A percentile compares a stretch with the other conserved stretches of the same genome.
Conservation (phyloP, 2,888 invertebrate species). For the Brachyptera risi region DNA sequence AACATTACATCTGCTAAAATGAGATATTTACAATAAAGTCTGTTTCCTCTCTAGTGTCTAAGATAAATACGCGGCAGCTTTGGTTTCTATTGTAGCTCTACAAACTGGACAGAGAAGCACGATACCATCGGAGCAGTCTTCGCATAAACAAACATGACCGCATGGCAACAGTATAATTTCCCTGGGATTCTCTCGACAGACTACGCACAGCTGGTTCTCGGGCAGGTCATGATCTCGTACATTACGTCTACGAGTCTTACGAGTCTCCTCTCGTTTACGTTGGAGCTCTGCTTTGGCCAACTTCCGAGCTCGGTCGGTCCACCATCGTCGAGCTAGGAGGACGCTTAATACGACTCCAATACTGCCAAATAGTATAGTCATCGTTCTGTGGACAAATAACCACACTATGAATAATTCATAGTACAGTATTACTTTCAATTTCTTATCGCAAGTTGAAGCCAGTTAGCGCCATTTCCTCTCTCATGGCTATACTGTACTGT, state of each 20-base stretch:
- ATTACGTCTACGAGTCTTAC: slow-evolving; percentile 43
- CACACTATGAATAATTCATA: no score
- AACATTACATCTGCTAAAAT: no score
- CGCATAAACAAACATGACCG: slow-evolving; percentile 86
- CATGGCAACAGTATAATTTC: slow-evolving; percentile 86
- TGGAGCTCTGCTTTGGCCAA: slow-evolving; percentile 55
- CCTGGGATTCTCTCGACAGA: slow-evolving; percentile 80
- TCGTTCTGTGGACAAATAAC: slow-evolving; percentile 45
- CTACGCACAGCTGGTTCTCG: slow-evolving; percentile 70
- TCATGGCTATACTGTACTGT: no score
- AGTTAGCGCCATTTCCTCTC: no score
- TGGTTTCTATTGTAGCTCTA: slow-evolving; percentile 61
- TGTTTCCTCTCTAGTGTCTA: no score
- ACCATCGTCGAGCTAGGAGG: slow-evolving; percentile 49
- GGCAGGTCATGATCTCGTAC: slow-evolving; percentile 27
- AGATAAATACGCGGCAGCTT: slow-evolving; percentile 72
- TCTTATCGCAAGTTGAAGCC: no score
- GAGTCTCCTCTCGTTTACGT: slow-evolving; percentile 55
- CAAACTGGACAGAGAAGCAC: slow-evolving; percentile 74
- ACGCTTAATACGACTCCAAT: slow-evolving; percentile 52
- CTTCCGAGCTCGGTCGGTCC: slow-evolving; percentile 50
- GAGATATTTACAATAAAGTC: no score
- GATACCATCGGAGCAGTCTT: slow-evolving; percentile 75
- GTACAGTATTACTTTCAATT: no score
- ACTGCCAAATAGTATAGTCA: slow-evolving; percentile 53